A percentile compares a stretch with the other conserved stretches of the same genome.
phyloP scores from a whole-genome alignment of 1,140 invertebrate species.

The Tetragonula clypearis region DNA sequence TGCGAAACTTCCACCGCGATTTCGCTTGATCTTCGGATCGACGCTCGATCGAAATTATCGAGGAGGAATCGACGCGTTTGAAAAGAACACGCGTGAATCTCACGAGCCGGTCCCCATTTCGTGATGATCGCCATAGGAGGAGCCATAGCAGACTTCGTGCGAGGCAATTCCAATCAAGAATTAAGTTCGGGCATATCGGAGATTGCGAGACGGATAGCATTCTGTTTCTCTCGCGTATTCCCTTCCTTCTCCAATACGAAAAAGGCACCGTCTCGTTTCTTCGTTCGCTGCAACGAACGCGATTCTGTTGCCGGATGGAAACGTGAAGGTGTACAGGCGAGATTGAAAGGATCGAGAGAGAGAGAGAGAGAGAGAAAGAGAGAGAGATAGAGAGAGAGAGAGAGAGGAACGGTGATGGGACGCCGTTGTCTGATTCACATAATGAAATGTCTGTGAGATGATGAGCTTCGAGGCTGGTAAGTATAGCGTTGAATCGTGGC shows the following conservation, averaged over 20 bases:
- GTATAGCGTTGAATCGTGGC: conserved; percentile 78
- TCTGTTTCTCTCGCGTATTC: conserved; percentile 34
- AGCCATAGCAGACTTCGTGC: conserved; percentile 54
- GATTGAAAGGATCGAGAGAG: neutral
- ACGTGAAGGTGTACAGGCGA: neutral
- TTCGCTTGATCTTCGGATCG: neutral
- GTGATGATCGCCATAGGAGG: conserved; percentile 51
- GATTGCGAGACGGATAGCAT: conserved; percentile 70
- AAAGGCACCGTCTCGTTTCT: neutral
- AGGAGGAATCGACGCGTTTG: conserved; percentile 50
- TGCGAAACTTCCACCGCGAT: neutral
- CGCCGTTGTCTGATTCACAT: conserved; percentile 77
- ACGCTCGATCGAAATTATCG: conserved; percentile 18
- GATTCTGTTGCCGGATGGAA: neutral
- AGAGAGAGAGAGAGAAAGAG: neutral
- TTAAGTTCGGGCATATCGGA: conserved; percentile 74
- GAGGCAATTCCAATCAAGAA: conserved; percentile 77
- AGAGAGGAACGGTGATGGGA: conserved; percentile 50
- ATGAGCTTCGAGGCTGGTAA: conserved; percentile 76
- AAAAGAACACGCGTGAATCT: conserved; percentile 60
- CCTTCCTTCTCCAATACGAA: neutral
- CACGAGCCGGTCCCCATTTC: conserved; percentile 45
- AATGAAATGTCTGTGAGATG: conserved; percentile 80
- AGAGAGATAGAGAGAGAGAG: neutral
- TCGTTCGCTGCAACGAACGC: neutral